phyloP scores from a whole-genome alignment of 1,140 invertebrate species.

The Homalodisca vitripennis region DNA sequence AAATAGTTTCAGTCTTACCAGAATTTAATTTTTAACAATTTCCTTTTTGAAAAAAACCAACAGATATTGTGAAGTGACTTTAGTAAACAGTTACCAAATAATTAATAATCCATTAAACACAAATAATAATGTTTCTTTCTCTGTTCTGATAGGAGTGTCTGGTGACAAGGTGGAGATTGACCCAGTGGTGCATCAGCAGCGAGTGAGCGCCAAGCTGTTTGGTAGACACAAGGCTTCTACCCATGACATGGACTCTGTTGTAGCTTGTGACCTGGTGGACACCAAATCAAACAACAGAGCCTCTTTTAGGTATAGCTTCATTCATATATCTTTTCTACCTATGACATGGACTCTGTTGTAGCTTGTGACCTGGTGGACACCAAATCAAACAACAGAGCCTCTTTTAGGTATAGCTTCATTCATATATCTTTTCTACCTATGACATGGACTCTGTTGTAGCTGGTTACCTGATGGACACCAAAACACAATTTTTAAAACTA shows the following conservation, averaged over 20 bases:
- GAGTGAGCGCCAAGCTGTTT: slow-evolving; percentile 65
- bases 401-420: slow-evolving; percentile 44
- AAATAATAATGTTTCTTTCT: too few species aligned
- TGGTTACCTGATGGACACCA: slow-evolving; percentile 76
- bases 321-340: too few species aligned
- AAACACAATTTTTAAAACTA: too few species aligned
- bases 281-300: slow-evolving; percentile 55
- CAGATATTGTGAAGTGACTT: too few species aligned
- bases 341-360: slow-evolving; percentile 81
- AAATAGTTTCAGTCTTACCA: too few species aligned
- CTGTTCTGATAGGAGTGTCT: slow-evolving; percentile 66
- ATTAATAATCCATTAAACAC: too few species aligned
- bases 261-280: slow-evolving; percentile 79
- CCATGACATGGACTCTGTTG: slow-evolving; percentile 81
- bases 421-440: slow-evolving; percentile 72
- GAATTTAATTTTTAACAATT: too few species aligned
- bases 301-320: slow-evolving; percentile 43
- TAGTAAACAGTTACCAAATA: too few species aligned
- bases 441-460: slow-evolving; percentile 82
- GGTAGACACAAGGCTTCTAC: slow-evolving; percentile 66
- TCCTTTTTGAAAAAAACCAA: too few species aligned
- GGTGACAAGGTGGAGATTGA: slow-evolving; percentile 91
- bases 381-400: slow-evolving; percentile 54
- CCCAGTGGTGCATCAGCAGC: slow-evolving; percentile 68
- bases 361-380: slow-evolving; percentile 78